A percentile compares a stretch with the other conserved stretches of the same genome.
Conservation (phyloP, 2,113 vertebrate genomes). For the Sphaerodactylus townsendi region DNA sequence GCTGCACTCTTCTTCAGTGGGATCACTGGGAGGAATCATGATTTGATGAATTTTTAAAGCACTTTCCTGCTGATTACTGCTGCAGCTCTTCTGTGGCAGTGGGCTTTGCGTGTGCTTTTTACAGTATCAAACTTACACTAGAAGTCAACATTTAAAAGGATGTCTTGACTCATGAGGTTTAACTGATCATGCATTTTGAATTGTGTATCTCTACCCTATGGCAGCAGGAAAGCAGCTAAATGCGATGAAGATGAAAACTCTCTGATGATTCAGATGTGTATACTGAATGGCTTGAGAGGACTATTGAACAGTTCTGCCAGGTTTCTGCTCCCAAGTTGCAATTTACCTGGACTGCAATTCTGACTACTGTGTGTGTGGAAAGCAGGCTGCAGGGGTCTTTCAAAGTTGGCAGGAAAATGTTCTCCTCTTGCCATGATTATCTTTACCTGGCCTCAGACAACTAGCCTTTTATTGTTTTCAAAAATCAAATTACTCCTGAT, state of each 20-base stretch:
- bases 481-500: too few relatives aligned
- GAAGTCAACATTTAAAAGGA: background rate
- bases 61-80: slow-evolving; percentile 5
- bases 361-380: background rate
- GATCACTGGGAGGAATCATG: slow-evolving; percentile 2
- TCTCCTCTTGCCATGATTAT: background rate
- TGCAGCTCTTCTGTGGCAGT: background rate
- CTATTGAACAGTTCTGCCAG: background rate
- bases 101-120: background rate
- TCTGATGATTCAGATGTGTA: background rate
- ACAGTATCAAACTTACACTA: background rate
- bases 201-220: background rate
- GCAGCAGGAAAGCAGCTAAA: background rate
- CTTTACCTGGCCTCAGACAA: background rate
- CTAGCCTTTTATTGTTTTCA: too few relatives aligned
- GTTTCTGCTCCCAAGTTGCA: background rate
- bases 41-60: slow-evolving; percentile 35
- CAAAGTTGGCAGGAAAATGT: background rate
- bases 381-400: background rate
- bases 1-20: background rate
- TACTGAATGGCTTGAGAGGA: background rate
- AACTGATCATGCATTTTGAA: slow-evolving; percentile 1
- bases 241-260: background rate
- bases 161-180: slow-evolving; percentile 4
- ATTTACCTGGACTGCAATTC: background rate